Conservation (phyloP, 2,888 invertebrate species). For the Nomada lathburiana region DNA sequence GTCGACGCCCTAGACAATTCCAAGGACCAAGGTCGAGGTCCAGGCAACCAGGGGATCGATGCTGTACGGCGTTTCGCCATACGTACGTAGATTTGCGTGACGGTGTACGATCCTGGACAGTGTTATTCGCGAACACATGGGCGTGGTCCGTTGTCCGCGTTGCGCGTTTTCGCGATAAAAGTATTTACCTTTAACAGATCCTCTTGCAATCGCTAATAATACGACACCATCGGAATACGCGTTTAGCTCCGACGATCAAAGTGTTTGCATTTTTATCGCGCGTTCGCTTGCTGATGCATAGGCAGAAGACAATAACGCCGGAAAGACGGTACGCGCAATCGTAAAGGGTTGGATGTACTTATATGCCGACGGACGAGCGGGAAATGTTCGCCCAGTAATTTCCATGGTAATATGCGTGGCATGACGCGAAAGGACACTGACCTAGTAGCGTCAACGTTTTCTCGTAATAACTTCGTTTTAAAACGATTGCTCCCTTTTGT, state of each 20-base stretch:
- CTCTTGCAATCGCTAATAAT: slow-evolving; percentile 25
- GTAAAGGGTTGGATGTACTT: slow-evolving; percentile 14
- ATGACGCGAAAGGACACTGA: slow-evolving; percentile 1
- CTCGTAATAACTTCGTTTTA: background rate
- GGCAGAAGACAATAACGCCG: slow-evolving; percentile 41
- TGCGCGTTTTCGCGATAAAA: background rate
- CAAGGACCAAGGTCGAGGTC: slow-evolving; percentile 82
- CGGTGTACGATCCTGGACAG: slow-evolving; percentile 17
- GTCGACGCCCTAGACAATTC: slow-evolving; percentile 67
- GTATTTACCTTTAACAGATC: slow-evolving; percentile 5
- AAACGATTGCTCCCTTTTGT: background rate
- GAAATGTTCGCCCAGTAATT: slow-evolving; percentile 42
- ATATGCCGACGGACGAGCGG: background rate
- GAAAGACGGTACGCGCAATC: slow-evolving; percentile 38
- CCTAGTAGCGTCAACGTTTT: background rate
- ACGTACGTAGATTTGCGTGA: slow-evolving; percentile 43
- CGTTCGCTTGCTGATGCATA: slow-evolving; percentile 17
- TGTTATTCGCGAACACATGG: slow-evolving; percentile 54
- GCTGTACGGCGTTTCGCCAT: slow-evolving; percentile 33
- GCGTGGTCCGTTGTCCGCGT: slow-evolving; percentile 53
- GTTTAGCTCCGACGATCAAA: slow-evolving; percentile 10
- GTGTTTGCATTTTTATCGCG: slow-evolving; percentile 37
- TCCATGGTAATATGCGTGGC: slow-evolving; percentile 32
- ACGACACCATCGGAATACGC: slow-evolving; percentile 1
- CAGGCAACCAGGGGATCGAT: slow-evolving; percentile 75